These are phyloP conservation scores for Lumbricus terrestris DNA, from an alignment of 2,888 invertebrate species.

Conservation along the genomic window DNA sequence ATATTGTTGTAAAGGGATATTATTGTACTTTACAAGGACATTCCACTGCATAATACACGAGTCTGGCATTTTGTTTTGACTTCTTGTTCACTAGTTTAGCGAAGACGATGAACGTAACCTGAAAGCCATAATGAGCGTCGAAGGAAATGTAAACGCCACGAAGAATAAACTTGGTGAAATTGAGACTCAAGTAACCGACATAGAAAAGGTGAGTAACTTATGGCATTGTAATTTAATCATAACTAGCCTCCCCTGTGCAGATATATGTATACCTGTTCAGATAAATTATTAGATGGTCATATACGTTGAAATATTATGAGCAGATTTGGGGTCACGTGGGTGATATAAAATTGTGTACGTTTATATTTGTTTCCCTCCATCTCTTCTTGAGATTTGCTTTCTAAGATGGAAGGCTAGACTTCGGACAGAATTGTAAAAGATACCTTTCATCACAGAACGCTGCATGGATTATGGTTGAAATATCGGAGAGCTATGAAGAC, in stretches of 20 bases:
- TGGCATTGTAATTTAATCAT: background rate
- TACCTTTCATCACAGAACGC: background rate
- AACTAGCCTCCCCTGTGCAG: background rate
- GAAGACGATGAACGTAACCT: conserved; percentile 22
- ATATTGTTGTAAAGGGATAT: too few species aligned
- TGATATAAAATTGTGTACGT: too few species aligned
- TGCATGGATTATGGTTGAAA: background rate
- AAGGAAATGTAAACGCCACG: background rate
- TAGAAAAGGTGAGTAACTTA: conserved; percentile 18
- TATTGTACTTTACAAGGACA: background rate
- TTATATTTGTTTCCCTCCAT: too few species aligned
- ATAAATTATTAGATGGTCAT: too few species aligned
- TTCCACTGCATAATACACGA: background rate
- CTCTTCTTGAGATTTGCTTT: too few species aligned
- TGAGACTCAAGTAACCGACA: conserved; percentile 13
- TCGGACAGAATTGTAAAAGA: too few species aligned
- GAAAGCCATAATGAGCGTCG: conserved; percentile 13
- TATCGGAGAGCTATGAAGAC: background rate
- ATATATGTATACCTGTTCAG: too few species aligned
- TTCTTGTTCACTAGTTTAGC: conserved; percentile 11
- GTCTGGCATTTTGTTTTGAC: too few species aligned
- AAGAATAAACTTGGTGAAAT: background rate
- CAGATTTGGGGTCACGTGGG: too few species aligned
- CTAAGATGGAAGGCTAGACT: too few species aligned
- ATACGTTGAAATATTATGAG: too few species aligned